These are phyloP conservation scores for Dryoscopus gambensis DNA, from an alignment of 2,113 vertebrate species.

Conservation along the genomic window DNA sequence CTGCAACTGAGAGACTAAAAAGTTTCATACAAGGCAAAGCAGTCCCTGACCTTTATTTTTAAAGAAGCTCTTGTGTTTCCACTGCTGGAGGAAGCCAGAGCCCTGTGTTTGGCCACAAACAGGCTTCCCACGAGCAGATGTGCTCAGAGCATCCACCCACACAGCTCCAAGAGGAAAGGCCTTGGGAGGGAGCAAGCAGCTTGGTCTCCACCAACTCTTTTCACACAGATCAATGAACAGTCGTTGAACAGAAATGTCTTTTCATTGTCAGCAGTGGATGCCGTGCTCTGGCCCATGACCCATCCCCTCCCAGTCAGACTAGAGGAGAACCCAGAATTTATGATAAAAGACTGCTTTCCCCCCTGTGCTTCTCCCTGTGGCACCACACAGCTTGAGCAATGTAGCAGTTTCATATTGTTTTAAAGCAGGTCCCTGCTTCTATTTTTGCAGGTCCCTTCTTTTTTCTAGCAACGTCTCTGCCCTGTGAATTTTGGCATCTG, in stretches of 20 bases:
- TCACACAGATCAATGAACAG: conserved; percentile 13
- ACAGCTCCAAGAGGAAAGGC: background rate
- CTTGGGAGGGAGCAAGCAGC: background rate
- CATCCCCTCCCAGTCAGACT: background rate
- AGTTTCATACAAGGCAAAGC: background rate
- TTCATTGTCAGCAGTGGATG: background rate
- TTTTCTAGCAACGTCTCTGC: background rate
- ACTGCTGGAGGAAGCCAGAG: background rate
- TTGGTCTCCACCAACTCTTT: conserved; percentile 39
- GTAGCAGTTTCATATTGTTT: background rate
- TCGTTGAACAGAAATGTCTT: background rate
- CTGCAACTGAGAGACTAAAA: background rate
- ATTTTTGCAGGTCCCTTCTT: background rate
- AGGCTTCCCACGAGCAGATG: conserved; percentile 38
- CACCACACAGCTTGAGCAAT: background rate
- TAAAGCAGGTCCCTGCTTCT: background rate
- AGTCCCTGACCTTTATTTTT: background rate
- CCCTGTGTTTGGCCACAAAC: background rate
- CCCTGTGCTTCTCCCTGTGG: background rate
- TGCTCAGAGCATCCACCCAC: conserved; percentile 25
- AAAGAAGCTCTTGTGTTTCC: background rate
- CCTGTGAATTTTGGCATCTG: background rate
- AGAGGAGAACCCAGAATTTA: rapidly evolving
- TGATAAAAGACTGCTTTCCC: background rate
- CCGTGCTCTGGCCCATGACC: background rate